Percentiles rank a stretch among this genome's conserved stretches.
Conservation (phyloP, 2,888 invertebrate species). For the Neoaliturus tenellus region DNA sequence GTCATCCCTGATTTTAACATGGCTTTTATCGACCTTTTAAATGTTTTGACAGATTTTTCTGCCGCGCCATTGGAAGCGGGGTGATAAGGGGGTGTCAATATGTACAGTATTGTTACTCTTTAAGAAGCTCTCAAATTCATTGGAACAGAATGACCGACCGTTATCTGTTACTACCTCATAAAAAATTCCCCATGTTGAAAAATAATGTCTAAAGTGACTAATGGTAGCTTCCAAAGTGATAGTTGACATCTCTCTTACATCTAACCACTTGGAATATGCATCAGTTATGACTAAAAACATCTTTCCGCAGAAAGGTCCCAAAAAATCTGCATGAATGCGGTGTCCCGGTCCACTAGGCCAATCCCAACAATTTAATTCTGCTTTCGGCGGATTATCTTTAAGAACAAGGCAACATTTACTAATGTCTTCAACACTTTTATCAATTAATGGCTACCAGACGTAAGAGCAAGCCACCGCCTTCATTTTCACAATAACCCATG, state of each 20-base stretch:
- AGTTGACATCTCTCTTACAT: not conserved
- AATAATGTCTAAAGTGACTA: not conserved
- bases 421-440: conserved; percentile 43
- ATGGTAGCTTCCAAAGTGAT: not conserved
- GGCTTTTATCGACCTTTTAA: too few species aligned
- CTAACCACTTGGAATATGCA: conserved; percentile 53
- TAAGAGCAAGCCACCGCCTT: conserved; percentile 30
- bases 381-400: not conserved
- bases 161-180: not conserved
- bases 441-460: conserved; percentile 45
- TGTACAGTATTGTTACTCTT: not conserved
- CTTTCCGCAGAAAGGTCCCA: conserved; percentile 47
- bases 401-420: not conserved
- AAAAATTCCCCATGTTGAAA: not conserved
- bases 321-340: conserved; percentile 36
- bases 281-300: conserved; percentile 46
- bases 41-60: too few species aligned
- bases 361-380: too few species aligned
- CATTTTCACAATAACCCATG: conserved; percentile 46
- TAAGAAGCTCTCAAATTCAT: not conserved
- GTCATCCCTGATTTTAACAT: too few species aligned
- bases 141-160: not conserved
- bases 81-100: not conserved
- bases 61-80: too few species aligned
- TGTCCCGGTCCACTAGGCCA: conserved; percentile 15